Evolutionary conservation across 2,888 invertebrate genomes (phyloP).

Genomic region (Pristionchus exspectatus): DNA sequence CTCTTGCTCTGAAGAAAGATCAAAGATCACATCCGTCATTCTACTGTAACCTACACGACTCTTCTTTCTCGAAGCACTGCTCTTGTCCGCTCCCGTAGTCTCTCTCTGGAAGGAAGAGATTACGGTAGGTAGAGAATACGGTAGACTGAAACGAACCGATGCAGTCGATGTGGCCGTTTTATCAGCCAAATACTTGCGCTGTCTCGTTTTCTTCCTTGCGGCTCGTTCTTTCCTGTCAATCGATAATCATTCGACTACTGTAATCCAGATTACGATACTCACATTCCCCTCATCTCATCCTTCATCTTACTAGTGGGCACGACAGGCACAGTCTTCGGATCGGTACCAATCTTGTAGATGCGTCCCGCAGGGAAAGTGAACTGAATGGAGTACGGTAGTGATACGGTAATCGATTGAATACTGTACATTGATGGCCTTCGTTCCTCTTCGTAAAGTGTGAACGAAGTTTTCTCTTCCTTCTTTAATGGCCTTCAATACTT

Average conservation of each 20-base stretch:
- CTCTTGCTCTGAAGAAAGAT: conserved; percentile 1
- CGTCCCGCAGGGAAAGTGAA: conserved; percentile 22
- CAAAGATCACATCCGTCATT: neutral
- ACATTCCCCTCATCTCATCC: conserved; percentile 36
- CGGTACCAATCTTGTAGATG: conserved; percentile 16
- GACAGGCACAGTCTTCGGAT: neutral
- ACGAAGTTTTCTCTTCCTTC: conserved; percentile 18
- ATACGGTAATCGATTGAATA: neutral
- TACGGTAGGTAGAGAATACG: neutral
- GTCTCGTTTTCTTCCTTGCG: neutral
- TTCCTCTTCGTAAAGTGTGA: neutral
- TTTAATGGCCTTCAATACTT: conserved; percentile 8
- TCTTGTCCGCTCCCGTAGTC: neutral
- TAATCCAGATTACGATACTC: neutral
- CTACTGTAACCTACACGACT: conserved; percentile 12
- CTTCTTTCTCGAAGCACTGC: conserved; percentile 9
- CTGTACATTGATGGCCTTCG: neutral
- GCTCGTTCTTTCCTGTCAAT: neutral
- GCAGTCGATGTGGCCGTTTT: neutral
- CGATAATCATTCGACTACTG: neutral
- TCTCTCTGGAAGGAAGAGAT: neutral
- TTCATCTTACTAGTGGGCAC: conserved; percentile 47
- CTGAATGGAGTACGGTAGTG: neutral
- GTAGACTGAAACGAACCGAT: neutral
- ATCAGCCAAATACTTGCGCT: conserved; percentile 14